These are phyloP conservation scores for Carapus acus DNA, from an alignment of 2,797 vertebrate species.

Conservation along the genomic window DNA sequence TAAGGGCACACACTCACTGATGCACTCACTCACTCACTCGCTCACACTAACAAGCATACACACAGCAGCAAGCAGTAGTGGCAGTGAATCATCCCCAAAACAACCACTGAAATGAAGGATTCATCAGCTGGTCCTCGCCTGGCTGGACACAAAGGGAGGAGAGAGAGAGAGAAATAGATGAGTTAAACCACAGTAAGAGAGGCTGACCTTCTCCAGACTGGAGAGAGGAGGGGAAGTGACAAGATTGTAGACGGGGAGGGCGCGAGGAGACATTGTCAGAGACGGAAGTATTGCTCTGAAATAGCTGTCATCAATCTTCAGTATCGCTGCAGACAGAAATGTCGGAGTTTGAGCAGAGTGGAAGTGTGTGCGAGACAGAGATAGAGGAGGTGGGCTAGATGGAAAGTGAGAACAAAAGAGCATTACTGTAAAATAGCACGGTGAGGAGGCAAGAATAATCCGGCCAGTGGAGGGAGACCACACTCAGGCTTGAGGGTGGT, in stretches of 20 bases:
- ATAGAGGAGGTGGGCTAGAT: slow-evolving; percentile 19
- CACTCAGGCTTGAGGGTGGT: neutral
- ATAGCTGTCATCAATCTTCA: slow-evolving; percentile 64
- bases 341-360: slow-evolving; percentile 31
- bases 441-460: slow-evolving; percentile 5
- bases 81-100: slow-evolving; percentile 47
- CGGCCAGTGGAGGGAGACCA: slow-evolving; percentile 23
- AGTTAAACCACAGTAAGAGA: slow-evolving; percentile 56
- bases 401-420: slow-evolving; percentile 19
- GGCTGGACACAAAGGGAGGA: slow-evolving; percentile 33
- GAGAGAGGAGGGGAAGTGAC: slow-evolving; percentile 16
- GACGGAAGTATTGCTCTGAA: slow-evolving; percentile 38
- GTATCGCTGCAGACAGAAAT: slow-evolving; percentile 53
- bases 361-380: slow-evolving; percentile 22
- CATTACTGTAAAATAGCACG: slow-evolving; percentile 8
- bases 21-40: slow-evolving; percentile 12
- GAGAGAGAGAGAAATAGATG: slow-evolving; percentile 52
- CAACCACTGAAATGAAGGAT: slow-evolving; percentile 48
- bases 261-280: slow-evolving; percentile 34
- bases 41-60: slow-evolving; percentile 3
- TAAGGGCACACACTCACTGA: slow-evolving; percentile 16
- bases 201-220: slow-evolving; percentile 47
- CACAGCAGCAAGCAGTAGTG: slow-evolving; percentile 9
- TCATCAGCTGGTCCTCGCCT: slow-evolving; percentile 50
- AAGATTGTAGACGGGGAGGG: slow-evolving; percentile 12